A percentile compares a stretch with the other conserved stretches of the same genome.
Conservation (phyloP, 2,888 invertebrate genomes). For the Aleiodes testaceus region DNA sequence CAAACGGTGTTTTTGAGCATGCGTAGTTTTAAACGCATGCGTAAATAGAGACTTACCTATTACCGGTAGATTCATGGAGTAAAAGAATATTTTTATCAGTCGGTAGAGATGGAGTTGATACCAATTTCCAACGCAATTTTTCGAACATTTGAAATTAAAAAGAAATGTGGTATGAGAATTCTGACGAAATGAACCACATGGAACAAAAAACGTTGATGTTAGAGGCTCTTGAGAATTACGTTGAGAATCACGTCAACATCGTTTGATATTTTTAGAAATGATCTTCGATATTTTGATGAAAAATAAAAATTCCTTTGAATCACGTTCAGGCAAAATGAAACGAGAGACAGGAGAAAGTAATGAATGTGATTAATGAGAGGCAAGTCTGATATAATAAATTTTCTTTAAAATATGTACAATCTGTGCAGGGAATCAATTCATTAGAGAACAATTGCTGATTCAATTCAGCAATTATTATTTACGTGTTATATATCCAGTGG, state of each 20-base stretch:
- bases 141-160: neutral
- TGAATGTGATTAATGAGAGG: neutral
- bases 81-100: neutral
- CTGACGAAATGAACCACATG: neutral
- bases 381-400: neutral
- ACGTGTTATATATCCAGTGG: too few species aligned
- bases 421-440: too few species aligned
- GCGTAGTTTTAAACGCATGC: slow-evolving; percentile 11
- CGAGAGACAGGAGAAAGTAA: slow-evolving; percentile 12
- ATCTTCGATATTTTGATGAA: slow-evolving; percentile 56
- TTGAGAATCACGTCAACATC: slow-evolving; percentile 6
- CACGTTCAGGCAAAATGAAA: neutral
- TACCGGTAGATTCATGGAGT: too few species aligned
- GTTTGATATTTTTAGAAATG: slow-evolving; percentile 60
- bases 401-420: too few species aligned
- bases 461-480: too few species aligned
- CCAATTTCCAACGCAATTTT: neutral
- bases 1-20: neutral
- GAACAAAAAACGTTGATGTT: neutral
- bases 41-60: neutral
- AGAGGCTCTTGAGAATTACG: neutral
- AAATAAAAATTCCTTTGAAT: slow-evolving; percentile 32
- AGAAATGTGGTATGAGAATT: neutral
- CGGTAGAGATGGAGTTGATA: slow-evolving; percentile 11
- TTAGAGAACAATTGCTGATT: too few species aligned